Evolutionary conservation across 2,888 invertebrate genomes (phyloP), one percentile per base, ranked within the genome.

Genomic region (Platycnemis pennipes): DNA sequence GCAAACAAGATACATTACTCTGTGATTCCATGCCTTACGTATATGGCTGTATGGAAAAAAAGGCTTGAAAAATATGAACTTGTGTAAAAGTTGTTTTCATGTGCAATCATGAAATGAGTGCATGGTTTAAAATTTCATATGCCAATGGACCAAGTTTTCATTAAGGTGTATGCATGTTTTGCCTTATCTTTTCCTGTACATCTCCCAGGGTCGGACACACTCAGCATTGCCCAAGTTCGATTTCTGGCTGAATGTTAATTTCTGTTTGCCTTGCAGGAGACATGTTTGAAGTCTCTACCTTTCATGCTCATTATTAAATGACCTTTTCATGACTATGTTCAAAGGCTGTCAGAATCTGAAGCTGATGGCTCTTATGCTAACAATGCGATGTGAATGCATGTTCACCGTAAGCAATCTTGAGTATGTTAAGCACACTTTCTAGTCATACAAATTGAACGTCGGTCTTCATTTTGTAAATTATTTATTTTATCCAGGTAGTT

Each of bases 21-120:
- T 91, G 91, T 91, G 91, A 91, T 91, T 91, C 91, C 63, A 91
- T 63, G 91, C 91, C 91, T 91, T 91, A 69, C 63, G 3, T 91
- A 91, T 91, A 42, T 69, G 91, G 91, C 91, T 56, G 56, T 63
- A 69, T 91, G 91, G 91, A 91, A 91, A 53, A 63, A 91, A 53
- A 44, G 91, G 44, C 26, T 89, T n/a, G 45, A 63, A 91, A 22
- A 63, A 63, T 89, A 63, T 44, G 44, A 91, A 91, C 63, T 63
- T 26, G 63, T 91, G 44, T 77, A 77, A n/a, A 49, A 63, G 91
- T 63, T 63, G 63, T 91, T 91, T 91, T 91, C 91, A 56, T 91
- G 91, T 91, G 63, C 91, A 69, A 91, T 63, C 63, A 63, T 91
- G 91, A 91, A 91, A 91, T 91, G 69, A 91, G 91, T 91, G 63